Percentiles rank a stretch among this genome's conserved stretches.
Conservation (phyloP, 2,113 vertebrate species). For the Electrona antarctica region DNA sequence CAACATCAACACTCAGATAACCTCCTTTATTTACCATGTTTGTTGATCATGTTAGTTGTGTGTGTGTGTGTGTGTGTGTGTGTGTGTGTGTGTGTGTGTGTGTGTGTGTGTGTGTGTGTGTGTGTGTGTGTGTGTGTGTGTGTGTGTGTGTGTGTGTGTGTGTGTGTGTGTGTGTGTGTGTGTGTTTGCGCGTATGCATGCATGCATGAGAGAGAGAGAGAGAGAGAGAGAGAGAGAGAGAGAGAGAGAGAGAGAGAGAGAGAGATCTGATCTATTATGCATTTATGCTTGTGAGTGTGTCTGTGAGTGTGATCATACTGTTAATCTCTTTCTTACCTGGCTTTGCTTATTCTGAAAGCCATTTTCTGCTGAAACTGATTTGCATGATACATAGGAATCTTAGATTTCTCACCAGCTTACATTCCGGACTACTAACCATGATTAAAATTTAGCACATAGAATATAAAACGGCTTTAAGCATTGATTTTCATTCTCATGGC, state of each 20-base stretch:
- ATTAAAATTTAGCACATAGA: background rate
- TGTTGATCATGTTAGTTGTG: no score
- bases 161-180: no score
- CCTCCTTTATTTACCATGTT: no score
- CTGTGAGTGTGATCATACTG: conserved; percentile 10
- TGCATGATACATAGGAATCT: conserved; percentile 14
- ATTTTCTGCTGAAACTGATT: conserved; percentile 1
- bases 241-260: background rate
- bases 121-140: no score
- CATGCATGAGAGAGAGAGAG: no score
- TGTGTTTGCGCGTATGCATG: no score
- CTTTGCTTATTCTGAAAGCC: background rate
- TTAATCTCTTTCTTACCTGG: conserved; percentile 5
- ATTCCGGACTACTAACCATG: background rate
- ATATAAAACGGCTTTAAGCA: background rate
- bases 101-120: no score
- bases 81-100: no score
- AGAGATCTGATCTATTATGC: background rate
- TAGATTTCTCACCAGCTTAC: conserved; percentile 6
- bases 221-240: background rate
- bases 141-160: no score
- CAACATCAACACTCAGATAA: no score
- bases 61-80: no score
- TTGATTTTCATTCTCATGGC: background rate
- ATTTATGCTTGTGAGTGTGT: conserved; percentile 3